These are phyloP conservation scores for Erynnis tages DNA, from an alignment of 2,888 invertebrate genomes.

Conservation along the genomic window DNA sequence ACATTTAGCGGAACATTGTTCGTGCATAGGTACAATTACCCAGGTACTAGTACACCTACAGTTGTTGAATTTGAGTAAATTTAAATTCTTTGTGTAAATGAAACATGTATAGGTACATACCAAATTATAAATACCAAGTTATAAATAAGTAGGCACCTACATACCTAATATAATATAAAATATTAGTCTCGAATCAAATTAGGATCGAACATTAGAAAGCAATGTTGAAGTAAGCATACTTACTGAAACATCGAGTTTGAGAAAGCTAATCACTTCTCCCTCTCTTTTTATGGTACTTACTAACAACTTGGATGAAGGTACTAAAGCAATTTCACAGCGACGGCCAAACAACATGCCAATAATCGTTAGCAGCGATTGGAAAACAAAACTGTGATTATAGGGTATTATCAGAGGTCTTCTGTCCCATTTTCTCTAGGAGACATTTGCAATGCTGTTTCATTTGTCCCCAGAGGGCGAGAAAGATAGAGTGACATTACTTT, in stretches of 20 bases:
- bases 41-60: too few species aligned
- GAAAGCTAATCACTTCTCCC: constrained; percentile 55
- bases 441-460: constrained; percentile 49
- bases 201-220: background rate
- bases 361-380: constrained; percentile 85
- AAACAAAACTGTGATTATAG: constrained; percentile 86
- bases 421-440: constrained; percentile 49
- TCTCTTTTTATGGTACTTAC: constrained; percentile 70
- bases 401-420: constrained; percentile 64
- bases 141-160: too few species aligned
- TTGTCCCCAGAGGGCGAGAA: constrained; percentile 60
- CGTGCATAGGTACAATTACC: too few species aligned
- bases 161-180: too few species aligned
- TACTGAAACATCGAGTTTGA: constrained; percentile 10
- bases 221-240: background rate
- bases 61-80: too few species aligned
- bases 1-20: constrained; percentile 7
- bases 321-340: constrained; percentile 79
- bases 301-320: constrained; percentile 75
- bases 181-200: too few species aligned
- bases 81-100: background rate
- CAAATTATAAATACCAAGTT: too few species aligned
- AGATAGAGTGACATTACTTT: constrained; percentile 77
- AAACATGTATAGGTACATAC: too few species aligned
- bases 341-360: constrained; percentile 84